Evolutionary conservation across 2,888 invertebrate species (phyloP), one percentile per base, ranked within the genome.

Genomic region (Caradrina clavipalpis): DNA sequence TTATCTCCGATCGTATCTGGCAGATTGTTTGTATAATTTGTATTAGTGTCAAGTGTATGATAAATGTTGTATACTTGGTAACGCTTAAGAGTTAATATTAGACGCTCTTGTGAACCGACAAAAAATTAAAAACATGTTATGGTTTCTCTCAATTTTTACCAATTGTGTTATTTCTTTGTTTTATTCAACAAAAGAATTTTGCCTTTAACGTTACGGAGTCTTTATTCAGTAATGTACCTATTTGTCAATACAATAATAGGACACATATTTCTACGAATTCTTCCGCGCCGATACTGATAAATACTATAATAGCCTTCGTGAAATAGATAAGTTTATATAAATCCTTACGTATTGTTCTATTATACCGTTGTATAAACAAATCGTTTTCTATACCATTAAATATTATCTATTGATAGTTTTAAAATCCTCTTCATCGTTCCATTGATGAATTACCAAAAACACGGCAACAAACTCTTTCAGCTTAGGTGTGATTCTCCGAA

Each of bases 31-130:
- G 59, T 67, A 62, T 61, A 68, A 63, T 76, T 78, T 31, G 50
- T 61, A 79, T 78, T 78, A 71, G 62, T 75, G 71, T 81, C 82
- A 81, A 80, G 80, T 66, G 35, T 72, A 31, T 81, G 67, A 80
- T 72, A 78, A 78, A 81, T 78, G 63, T 60, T 69, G 53, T 64
- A 64, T 70, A 31, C 26, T 53, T 51, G 21, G 54, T 58, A 60
- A 70, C 19, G 65, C 70, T 74, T 56, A n/a, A 77, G 51, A 65
- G 55, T 67, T 61, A 51, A 64, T 56, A 69, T 70, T 66, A 63
- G 55, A 22, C 42, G 47, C 31, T 71, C 49, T 57, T 76, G 53
- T 66, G 47, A 60, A 71, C 51, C 19, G 51, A 80, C 75, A 57
- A 53, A 63, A 53, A 76, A 56, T 50, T 5, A 55, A 69, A 59